These are phyloP conservation scores for Dromaius novaehollandiae DNA, from an alignment of 2,113 vertebrate genomes.

Conservation along the genomic window DNA sequence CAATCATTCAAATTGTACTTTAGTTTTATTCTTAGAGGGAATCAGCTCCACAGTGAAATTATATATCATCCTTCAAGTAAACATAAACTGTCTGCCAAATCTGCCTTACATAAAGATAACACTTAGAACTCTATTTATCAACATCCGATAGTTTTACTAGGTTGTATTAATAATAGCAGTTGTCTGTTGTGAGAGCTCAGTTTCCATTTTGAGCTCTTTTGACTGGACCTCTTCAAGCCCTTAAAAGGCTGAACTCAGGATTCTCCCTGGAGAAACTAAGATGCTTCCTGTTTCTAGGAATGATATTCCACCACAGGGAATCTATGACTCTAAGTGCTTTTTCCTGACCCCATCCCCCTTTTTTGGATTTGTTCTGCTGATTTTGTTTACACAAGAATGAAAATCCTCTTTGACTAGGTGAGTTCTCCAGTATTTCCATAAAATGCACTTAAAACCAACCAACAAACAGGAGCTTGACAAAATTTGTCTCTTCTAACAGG, in stretches of 20 bases:
- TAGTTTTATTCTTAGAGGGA: conserved; percentile 32
- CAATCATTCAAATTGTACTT: conserved; percentile 12
- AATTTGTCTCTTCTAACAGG: neutral
- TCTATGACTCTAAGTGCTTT: neutral
- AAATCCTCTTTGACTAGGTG: neutral
- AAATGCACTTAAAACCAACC: neutral
- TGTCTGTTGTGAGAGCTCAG: neutral
- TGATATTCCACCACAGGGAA: neutral
- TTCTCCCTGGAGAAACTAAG: neutral
- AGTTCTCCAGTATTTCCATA: neutral
- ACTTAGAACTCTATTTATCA: neutral
- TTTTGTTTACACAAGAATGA: neutral
- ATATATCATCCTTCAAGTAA: conserved; percentile 3
- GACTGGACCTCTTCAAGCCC: neutral
- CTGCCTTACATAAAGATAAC: conserved; percentile 17
- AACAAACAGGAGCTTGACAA: neutral
- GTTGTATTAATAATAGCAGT: neutral
- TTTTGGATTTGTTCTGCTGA: neutral
- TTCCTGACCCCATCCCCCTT: too few relatives aligned
- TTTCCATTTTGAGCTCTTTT: neutral
- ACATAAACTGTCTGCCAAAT: conserved; percentile 15
- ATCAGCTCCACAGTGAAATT: neutral
- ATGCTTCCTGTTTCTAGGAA: neutral
- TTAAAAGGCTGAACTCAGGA: neutral
- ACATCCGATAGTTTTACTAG: neutral